Evolutionary conservation across 2,797 vertebrate species (phyloP).

Genomic region (Aplochiton taeniatus): DNA sequence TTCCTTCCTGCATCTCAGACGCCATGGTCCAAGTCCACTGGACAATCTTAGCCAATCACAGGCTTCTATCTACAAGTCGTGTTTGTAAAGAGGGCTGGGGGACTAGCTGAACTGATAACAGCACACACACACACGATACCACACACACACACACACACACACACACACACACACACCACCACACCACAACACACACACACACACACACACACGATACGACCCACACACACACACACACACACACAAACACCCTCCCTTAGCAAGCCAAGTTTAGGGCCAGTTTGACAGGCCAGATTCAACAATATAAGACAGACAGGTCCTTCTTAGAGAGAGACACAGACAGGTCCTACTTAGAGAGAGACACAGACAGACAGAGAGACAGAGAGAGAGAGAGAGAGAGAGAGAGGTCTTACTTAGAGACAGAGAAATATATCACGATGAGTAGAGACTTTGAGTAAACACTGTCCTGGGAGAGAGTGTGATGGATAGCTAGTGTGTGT

Average conservation of each 20-base stretch:
- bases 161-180: conserved; percentile 5
- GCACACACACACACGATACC: neutral
- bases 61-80: conserved; percentile 63
- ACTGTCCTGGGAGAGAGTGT: too few relatives aligned
- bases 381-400: neutral
- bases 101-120: conserved; percentile 58
- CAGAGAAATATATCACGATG: conserved; percentile 21
- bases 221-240: conserved; percentile 3
- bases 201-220: neutral
- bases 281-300: too few relatives aligned
- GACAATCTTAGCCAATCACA: conserved; percentile 37
- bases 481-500: too few relatives aligned
- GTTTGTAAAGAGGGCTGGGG: conserved; percentile 76
- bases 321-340: conserved; percentile 12
- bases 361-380: neutral
- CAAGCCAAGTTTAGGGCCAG: too few relatives aligned
- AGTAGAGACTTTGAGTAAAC: too few relatives aligned
- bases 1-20: too few relatives aligned
- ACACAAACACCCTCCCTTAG: neutral
- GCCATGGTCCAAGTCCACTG: neutral
- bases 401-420: too few relatives aligned
- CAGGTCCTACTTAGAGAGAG: conserved; percentile 1
- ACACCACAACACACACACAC: conserved; percentile 5
- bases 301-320: neutral
- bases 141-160: conserved; percentile 1